These are phyloP conservation scores for Hesperophylax magnus DNA, from an alignment of 1,140 invertebrate genomes.

Conservation along the genomic window DNA sequence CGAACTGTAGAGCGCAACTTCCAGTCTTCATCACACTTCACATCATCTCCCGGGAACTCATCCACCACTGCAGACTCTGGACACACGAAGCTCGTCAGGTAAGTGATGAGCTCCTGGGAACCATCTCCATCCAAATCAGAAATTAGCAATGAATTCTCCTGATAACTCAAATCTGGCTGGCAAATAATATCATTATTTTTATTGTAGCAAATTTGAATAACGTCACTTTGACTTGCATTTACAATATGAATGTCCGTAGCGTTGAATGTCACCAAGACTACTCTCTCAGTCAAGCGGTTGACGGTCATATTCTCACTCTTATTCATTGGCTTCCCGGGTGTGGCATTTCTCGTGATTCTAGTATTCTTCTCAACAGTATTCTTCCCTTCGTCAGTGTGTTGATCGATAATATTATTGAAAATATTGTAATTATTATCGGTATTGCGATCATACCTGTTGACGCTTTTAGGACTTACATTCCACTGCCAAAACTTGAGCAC, in stretches of 20 bases:
- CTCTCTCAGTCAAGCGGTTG: constrained; percentile 76
- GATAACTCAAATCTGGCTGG: constrained; percentile 80
- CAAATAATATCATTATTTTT: constrained; percentile 72
- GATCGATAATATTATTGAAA: constrained; percentile 63
- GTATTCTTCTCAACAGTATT: constrained; percentile 61
- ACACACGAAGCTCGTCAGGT: constrained; percentile 75
- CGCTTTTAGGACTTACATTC: constrained; percentile 69
- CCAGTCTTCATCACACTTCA: constrained; percentile 69
- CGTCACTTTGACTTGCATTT: constrained; percentile 81
- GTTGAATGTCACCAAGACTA: constrained; percentile 84
- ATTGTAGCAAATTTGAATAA: constrained; percentile 78
- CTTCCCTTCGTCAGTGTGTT: constrained; percentile 63
- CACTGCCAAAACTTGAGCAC: constrained; percentile 87
- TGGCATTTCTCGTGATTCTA: constrained; percentile 58
- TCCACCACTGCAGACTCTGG: constrained; percentile 66
- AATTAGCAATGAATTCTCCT: constrained; percentile 79
- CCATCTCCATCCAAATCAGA: constrained; percentile 81
- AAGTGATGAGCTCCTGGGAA: constrained; percentile 82
- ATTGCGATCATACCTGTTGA: constrained; percentile 67
- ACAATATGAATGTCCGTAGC: constrained; percentile 79
- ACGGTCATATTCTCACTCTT: constrained; percentile 64
- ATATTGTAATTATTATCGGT: constrained; percentile 65
- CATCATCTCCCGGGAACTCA: constrained; percentile 60
- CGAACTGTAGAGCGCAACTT: constrained; percentile 75
- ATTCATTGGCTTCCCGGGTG: constrained; percentile 22